These are phyloP conservation scores for Globodera ellingtonae DNA, from an alignment of 1,140 invertebrate species.

Conservation along the genomic window DNA sequence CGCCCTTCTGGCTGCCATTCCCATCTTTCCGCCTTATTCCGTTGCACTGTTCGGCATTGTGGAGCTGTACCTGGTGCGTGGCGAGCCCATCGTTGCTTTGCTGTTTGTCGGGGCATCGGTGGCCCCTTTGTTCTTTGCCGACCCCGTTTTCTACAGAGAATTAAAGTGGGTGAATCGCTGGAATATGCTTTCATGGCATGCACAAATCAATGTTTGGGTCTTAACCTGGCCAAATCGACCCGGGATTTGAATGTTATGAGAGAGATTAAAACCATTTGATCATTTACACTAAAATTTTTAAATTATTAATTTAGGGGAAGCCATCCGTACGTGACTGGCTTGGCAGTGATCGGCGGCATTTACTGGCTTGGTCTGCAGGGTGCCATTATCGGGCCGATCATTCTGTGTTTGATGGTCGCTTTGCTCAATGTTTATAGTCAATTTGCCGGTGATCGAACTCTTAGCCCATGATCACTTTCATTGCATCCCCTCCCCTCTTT, in stretches of 20 bases:
- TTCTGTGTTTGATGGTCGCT: slow-evolving; percentile 84
- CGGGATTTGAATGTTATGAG: too few species aligned
- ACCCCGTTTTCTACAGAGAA: slow-evolving; percentile 92
- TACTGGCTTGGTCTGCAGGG: slow-evolving; percentile 94
- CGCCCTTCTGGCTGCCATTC: slow-evolving; percentile 86
- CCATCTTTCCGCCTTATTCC: slow-evolving; percentile 89
- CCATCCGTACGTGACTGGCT: slow-evolving; percentile 95
- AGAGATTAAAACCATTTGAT: too few species aligned
- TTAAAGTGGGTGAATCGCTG: slow-evolving; percentile 77
- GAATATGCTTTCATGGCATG: not conserved
- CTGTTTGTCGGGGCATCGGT: slow-evolving; percentile 82
- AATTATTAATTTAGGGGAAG: slow-evolving; percentile 73
- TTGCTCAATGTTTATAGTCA: slow-evolving; percentile 75
- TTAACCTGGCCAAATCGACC: too few species aligned
- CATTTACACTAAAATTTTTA: too few species aligned
- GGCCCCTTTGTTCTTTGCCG: slow-evolving; percentile 83
- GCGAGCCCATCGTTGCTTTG: slow-evolving; percentile 76
- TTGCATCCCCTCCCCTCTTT: not conserved
- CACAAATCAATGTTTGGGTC: too few species aligned
- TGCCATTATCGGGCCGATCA: slow-evolving; percentile 89
- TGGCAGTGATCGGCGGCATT: slow-evolving; percentile 95
- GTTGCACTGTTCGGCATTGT: slow-evolving; percentile 87
- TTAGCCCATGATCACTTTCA: not conserved
- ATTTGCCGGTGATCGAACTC: slow-evolving; percentile 37
- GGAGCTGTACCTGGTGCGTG: slow-evolving; percentile 88